These are phyloP conservation scores for Geodia barretti DNA, from an alignment of 37 sponge, comb jelly and placozoan species.

Conservation along the genomic window DNA sequence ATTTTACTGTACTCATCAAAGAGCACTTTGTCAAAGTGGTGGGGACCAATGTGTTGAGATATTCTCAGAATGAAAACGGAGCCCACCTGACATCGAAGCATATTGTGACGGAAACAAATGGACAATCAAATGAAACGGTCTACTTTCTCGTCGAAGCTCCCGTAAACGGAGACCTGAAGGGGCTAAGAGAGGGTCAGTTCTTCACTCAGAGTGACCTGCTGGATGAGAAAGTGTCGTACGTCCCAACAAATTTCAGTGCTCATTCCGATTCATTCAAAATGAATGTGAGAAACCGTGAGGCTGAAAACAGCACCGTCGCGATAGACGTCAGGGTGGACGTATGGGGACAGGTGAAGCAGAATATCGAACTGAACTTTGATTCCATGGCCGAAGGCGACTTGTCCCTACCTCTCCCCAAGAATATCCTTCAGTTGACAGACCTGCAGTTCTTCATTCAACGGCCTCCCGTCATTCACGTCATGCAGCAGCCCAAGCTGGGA, in stretches of 20 bases:
- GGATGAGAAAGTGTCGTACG: slow-evolving; percentile 9
- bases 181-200: not conserved
- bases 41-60: not conserved
- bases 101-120: slow-evolving; percentile 50
- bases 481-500: slow-evolving; percentile 15
- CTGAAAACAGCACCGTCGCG: not conserved
- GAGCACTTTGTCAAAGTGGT: not conserved
- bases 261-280: slow-evolving; percentile 25
- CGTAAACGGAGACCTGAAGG: slow-evolving; percentile 13
- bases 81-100: not conserved
- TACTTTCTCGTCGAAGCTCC: slow-evolving; percentile 16
- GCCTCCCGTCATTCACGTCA: slow-evolving; percentile 12
- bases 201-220: slow-evolving; percentile 42
- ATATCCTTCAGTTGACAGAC: slow-evolving; percentile 2
- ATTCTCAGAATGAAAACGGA: slow-evolving; percentile 13
- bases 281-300: not conserved
- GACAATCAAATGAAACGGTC: slow-evolving; percentile 13
- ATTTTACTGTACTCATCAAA: slow-evolving; percentile 5
- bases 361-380: not conserved
- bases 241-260: slow-evolving; percentile 11
- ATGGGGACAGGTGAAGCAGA: slow-evolving; percentile 11
- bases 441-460: not conserved
- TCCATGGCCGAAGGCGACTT: not conserved
- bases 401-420: slow-evolving; percentile 20
- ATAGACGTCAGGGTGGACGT: slow-evolving; percentile 1